These are phyloP conservation scores for Bos indicus DNA, from an alignment of 2,113 vertebrate species.

Conservation along the genomic window DNA sequence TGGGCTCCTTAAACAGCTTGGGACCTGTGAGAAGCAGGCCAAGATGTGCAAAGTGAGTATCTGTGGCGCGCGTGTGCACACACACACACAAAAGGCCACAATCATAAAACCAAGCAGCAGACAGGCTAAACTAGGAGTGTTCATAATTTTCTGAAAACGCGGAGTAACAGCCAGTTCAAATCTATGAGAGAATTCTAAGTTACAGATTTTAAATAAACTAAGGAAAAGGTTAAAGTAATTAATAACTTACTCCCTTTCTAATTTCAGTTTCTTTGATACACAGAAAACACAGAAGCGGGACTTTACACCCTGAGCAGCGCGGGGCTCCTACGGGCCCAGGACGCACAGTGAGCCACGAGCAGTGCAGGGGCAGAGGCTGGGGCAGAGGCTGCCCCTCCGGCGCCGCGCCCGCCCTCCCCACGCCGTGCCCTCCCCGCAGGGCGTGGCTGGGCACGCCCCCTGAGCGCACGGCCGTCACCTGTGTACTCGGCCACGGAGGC, in stretches of 20 bases:
- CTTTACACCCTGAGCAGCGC: neutral
- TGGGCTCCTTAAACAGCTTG: conserved; percentile 96
- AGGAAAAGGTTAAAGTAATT: neutral
- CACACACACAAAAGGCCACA: accelerated
- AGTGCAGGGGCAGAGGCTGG: accelerated
- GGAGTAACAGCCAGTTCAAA: neutral
- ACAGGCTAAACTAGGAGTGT: accelerated
- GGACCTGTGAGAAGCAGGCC: conserved; percentile 81
- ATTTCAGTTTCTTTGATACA: neutral
- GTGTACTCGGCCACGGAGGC: conserved; percentile 95
- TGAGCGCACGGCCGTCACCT: conserved; percentile 73
- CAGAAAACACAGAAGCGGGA: neutral
- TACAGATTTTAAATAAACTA: neutral
- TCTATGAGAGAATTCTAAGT: neutral
- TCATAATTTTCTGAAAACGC: accelerated
- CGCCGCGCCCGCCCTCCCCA: too few species aligned
- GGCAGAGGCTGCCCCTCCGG: accelerated
- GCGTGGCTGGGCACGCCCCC: accelerated
- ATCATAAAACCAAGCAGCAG: neutral
- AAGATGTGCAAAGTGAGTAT: neutral
- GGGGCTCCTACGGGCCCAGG: neutral
- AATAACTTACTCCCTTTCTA: neutral
- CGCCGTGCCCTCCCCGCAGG: accelerated
- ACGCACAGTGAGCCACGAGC: accelerated
- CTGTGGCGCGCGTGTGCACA: accelerated